phyloP scores from a whole-genome alignment of 2,888 invertebrate species.

The Latrodectus hesperus region DNA sequence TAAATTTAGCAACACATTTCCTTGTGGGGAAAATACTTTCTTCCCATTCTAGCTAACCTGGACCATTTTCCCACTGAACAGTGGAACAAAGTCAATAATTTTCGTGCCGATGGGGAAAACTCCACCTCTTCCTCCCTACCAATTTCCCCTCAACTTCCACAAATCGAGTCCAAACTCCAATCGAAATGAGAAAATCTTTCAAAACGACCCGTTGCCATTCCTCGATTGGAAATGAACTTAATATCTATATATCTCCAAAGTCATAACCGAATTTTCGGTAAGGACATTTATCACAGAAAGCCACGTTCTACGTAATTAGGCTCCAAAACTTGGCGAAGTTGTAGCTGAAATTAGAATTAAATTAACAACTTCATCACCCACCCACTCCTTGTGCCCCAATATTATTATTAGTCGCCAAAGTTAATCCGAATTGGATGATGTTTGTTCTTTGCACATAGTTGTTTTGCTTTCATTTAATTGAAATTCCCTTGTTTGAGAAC shows the following conservation, averaged over 20 bases:
- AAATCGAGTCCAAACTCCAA: neutral
- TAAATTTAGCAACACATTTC: neutral
- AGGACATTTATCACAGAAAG: slow-evolving; percentile 3
- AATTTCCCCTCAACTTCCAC: neutral
- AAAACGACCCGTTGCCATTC: slow-evolving; percentile 1
- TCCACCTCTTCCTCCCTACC: no score
- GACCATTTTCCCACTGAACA: neutral
- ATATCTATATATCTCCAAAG: neutral
- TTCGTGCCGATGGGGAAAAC: neutral
- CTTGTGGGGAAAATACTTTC: neutral
- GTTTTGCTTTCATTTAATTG: no score
- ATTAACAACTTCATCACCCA: neutral
- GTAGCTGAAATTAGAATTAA: neutral
- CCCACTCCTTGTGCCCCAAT: no score
- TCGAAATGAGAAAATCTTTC: slow-evolving; percentile 5
- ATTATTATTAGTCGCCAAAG: no score
- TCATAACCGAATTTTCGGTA: slow-evolving; percentile 5
- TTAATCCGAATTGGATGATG: no score
- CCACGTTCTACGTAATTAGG: neutral
- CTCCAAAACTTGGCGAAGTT: neutral
- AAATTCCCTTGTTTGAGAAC: no score
- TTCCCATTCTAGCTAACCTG: neutral
- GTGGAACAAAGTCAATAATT: slow-evolving; percentile 2
- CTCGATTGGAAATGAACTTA: neutral
- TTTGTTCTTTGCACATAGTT: no score